Evolutionary conservation across 2,113 vertebrate species (phyloP).

Genomic region (Upupa epops): DNA sequence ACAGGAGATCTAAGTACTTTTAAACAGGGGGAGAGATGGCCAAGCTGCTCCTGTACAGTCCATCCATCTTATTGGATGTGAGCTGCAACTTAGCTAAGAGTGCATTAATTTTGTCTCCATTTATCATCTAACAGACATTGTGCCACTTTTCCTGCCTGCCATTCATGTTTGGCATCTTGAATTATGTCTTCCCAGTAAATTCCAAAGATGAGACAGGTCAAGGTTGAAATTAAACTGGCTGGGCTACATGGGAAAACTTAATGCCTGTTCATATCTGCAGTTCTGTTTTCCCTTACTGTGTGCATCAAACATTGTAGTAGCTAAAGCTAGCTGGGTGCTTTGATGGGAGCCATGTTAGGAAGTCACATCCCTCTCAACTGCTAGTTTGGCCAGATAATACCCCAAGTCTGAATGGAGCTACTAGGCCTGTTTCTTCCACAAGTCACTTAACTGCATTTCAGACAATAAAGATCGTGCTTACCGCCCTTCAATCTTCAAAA

Average conservation of each 20-base stretch:
- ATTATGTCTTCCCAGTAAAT: not conserved
- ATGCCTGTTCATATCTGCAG: not conserved
- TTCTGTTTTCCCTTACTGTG: not conserved
- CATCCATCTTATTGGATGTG: not conserved
- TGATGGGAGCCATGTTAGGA: slow-evolving; percentile 20
- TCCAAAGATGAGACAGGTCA: not conserved
- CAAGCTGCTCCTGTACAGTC: not conserved
- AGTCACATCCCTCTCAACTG: not conserved
- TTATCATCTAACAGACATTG: not conserved
- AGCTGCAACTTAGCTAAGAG: not conserved
- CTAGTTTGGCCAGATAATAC: not conserved
- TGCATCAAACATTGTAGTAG: not conserved
- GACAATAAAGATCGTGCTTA: slow-evolving; percentile 44
- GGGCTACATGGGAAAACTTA: not conserved
- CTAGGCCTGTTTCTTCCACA: not conserved
- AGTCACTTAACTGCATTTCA: slow-evolving; percentile 4
- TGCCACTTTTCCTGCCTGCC: not conserved
- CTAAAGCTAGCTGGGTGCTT: slow-evolving; percentile 8
- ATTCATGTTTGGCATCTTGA: not conserved
- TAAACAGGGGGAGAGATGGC: not conserved
- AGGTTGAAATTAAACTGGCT: not conserved
- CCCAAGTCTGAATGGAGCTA: not conserved
- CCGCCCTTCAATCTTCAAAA: slow-evolving; percentile 12
- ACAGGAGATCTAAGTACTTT: not conserved
- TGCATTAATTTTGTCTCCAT: not conserved